These are phyloP conservation scores for Nasonia giraulti DNA, from an alignment of 1,140 invertebrate genomes.

Conservation along the genomic window DNA sequence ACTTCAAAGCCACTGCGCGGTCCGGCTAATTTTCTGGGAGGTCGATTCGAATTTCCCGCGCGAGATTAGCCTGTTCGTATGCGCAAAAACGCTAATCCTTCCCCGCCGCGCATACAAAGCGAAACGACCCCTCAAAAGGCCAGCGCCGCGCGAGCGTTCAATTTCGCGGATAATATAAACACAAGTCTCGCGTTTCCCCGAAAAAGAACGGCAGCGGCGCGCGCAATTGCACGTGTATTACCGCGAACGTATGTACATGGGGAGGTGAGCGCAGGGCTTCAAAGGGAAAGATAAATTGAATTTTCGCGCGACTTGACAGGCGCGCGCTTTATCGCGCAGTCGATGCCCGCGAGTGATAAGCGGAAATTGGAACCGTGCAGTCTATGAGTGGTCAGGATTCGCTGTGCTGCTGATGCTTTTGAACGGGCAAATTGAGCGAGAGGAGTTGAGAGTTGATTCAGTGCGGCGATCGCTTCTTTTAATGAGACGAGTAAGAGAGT, in stretches of 20 bases:
- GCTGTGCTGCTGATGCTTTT: too few relatives aligned
- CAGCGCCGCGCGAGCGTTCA: background rate
- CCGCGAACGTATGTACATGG: background rate
- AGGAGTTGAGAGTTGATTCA: too few relatives aligned
- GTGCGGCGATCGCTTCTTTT: too few relatives aligned
- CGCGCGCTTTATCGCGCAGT: background rate
- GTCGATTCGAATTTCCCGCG: too few relatives aligned
- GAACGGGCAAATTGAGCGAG: too few relatives aligned
- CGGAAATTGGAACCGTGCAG: background rate
- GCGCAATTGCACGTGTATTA: conserved; percentile 1
- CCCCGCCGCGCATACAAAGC: background rate
- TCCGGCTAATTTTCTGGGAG: background rate
- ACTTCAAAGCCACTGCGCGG: background rate
- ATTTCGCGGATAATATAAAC: conserved; percentile 12
- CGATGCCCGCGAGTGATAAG: background rate
- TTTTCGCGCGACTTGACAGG: conserved; percentile 57
- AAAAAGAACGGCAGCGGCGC: background rate
- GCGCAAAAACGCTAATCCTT: conserved; percentile 1
- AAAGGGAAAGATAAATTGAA: conserved; percentile 66
- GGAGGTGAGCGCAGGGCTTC: conserved; percentile 44
- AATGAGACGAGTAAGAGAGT: too few relatives aligned
- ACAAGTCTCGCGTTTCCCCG: conserved; percentile 1
- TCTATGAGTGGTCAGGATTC: background rate
- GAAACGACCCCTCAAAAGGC: too few relatives aligned
- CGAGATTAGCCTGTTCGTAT: background rate